Conservation (phyloP, 1,140 invertebrate genomes). For the Monomorium pharaonis region DNA sequence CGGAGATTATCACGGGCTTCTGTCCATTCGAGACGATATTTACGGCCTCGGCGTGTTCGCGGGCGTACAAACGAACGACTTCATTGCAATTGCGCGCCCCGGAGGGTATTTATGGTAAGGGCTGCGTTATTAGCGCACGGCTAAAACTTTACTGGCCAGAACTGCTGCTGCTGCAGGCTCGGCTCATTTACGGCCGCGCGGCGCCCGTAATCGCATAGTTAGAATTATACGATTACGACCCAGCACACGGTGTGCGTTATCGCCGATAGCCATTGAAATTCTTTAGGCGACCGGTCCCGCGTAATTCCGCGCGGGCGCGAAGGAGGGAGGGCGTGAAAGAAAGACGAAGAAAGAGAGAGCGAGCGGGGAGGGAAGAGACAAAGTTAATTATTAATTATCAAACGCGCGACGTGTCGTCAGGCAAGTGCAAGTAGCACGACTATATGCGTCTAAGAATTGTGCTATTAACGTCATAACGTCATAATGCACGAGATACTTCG, state of each 20-base stretch:
- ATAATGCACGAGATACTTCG: neutral
- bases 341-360: neutral
- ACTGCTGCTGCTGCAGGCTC: constrained; percentile 12
- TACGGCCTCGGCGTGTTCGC: constrained; percentile 32
- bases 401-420: constrained; percentile 29
- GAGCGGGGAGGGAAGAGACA: neutral
- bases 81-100: constrained; percentile 55
- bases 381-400: constrained; percentile 50
- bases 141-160: constrained; percentile 51
- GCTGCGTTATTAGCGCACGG: constrained; percentile 53
- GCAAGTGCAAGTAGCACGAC: neutral
- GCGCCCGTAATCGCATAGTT: constrained; percentile 57
- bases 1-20: constrained; percentile 52
- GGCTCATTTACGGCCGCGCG: constrained; percentile 50
- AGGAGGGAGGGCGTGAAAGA: neutral
- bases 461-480: neutral
- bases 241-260: constrained; percentile 26
- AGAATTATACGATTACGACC: constrained; percentile 55
- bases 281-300: constrained; percentile 4
- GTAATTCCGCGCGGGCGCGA: neutral
- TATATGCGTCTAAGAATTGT: constrained; percentile 1
- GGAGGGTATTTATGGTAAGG: constrained; percentile 55
- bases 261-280: constrained; percentile 47
- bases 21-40: constrained; percentile 50
- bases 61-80: constrained; percentile 44